phyloP scores from a whole-genome alignment of 2,113 vertebrate species.

The Varanus salvator region DNA sequence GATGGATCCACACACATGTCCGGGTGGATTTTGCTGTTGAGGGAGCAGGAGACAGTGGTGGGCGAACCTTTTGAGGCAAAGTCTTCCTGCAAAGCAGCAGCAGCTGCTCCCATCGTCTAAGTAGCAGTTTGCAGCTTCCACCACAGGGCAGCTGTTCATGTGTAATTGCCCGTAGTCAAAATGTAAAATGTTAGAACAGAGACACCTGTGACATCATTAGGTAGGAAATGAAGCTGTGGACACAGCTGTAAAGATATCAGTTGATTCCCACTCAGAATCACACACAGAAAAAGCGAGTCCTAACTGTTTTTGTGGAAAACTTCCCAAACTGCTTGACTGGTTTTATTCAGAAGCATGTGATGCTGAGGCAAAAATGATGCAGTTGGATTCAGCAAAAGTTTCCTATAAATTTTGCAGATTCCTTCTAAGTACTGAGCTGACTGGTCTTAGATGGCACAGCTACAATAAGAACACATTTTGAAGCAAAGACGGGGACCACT shows the following conservation, averaged over 20 bases:
- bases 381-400: background rate
- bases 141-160: constrained; percentile 8
- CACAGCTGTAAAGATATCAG: background rate
- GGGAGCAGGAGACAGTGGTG: background rate
- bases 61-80: background rate
- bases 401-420: background rate
- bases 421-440: background rate
- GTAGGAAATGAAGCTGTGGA: background rate
- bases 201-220: constrained; percentile 19
- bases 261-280: constrained; percentile 3
- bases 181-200: constrained; percentile 19
- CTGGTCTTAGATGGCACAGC: background rate
- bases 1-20: background rate
- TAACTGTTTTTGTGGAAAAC: background rate
- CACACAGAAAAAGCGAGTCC: background rate
- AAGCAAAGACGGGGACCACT: background rate
- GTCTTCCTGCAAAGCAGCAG: background rate
- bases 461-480: background rate
- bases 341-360: background rate
- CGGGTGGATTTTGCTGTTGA: background rate
- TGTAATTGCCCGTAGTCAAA: constrained; percentile 26
- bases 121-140: background rate
- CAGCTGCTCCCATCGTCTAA: background rate
- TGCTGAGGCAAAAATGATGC: background rate
- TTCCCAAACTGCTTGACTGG: background rate